A percentile compares a stretch with the other conserved stretches of the same genome.
phyloP scores from a whole-genome alignment of 2,888 invertebrate genomes.

The Trisateles emortualis region DNA sequence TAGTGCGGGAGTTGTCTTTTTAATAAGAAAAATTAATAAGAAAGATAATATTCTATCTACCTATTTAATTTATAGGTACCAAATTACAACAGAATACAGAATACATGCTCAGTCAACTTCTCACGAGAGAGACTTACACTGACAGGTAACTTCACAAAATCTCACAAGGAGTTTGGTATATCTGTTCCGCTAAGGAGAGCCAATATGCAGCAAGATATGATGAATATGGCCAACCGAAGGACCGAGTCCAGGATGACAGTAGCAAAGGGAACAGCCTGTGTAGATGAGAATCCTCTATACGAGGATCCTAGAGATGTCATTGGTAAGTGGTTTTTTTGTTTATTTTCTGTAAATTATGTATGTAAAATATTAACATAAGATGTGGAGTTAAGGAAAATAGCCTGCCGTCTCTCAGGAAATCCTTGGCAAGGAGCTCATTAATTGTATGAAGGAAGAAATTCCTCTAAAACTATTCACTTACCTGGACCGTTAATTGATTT shows the following conservation, averaged over 20 bases:
- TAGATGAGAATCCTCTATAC: conserved; percentile 71
- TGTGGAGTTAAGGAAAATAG: too few species aligned
- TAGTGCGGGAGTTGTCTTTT: too few species aligned
- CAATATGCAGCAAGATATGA: conserved; percentile 72
- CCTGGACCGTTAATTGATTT: too few species aligned
- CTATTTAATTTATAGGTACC: conserved; percentile 33
- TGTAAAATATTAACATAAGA: too few species aligned
- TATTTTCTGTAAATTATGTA: too few species aligned
- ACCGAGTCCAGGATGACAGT: conserved; percentile 64
- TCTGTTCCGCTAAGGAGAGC: conserved; percentile 55
- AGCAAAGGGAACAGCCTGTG: conserved; percentile 34
- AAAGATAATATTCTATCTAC: too few species aligned
- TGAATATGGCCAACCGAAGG: conserved; percentile 68
- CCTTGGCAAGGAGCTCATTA: too few species aligned
- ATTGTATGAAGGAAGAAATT: too few species aligned
- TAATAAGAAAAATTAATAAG: too few species aligned
- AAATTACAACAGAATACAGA: conserved; percentile 52
- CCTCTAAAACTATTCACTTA: too few species aligned
- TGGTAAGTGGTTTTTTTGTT: conserved; percentile 62
- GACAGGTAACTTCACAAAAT: conserved; percentile 70
- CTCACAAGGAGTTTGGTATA: conserved; percentile 62
- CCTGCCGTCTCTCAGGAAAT: too few species aligned
- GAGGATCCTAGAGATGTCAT: conserved; percentile 81
- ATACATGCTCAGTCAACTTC: conserved; percentile 41
- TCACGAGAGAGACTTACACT: conserved; percentile 65